Evolutionary conservation across 2,797 vertebrate genomes (phyloP).

Genomic region (Microchirus variegatus): DNA sequence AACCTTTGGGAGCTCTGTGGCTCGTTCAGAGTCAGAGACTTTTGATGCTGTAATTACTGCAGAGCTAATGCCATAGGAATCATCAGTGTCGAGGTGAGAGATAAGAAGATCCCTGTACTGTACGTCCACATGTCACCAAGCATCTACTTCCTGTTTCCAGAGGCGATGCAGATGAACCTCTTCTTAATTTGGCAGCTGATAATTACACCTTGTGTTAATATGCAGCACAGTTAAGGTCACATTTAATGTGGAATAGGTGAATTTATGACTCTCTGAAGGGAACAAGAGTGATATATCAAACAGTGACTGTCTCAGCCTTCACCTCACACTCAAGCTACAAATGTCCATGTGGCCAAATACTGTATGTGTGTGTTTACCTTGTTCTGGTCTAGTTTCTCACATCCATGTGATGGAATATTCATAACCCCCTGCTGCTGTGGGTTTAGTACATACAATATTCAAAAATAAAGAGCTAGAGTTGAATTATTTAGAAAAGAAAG

Average conservation of each 20-base stretch:
- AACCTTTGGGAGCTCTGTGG: neutral
- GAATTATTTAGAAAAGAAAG: conserved; percentile 68
- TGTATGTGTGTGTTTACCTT: conserved; percentile 16
- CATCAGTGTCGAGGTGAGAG: too few relatives aligned
- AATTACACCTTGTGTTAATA: conserved; percentile 1
- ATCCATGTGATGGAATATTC: conserved; percentile 34
- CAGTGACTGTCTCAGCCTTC: neutral
- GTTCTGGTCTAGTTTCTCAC: conserved; percentile 51
- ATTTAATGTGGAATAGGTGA: neutral
- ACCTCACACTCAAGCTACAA: conserved; percentile 10
- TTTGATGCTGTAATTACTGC: neutral
- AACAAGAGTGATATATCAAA: neutral
- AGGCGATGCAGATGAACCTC: too few relatives aligned
- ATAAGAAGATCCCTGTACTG: neutral
- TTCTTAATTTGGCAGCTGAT: neutral
- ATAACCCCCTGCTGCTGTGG: conserved; percentile 30
- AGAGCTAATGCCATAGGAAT: neutral
- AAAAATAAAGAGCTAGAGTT: conserved; percentile 51
- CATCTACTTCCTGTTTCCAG: neutral
- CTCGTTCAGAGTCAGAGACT: neutral
- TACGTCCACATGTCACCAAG: neutral
- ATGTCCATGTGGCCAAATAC: neutral
- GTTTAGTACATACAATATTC: conserved; percentile 58
- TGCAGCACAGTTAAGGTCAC: neutral
- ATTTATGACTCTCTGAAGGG: neutral